These are phyloP conservation scores for Oenanthe melanoleuca DNA, from an alignment of 2,113 vertebrate genomes.

Conservation along the genomic window DNA sequence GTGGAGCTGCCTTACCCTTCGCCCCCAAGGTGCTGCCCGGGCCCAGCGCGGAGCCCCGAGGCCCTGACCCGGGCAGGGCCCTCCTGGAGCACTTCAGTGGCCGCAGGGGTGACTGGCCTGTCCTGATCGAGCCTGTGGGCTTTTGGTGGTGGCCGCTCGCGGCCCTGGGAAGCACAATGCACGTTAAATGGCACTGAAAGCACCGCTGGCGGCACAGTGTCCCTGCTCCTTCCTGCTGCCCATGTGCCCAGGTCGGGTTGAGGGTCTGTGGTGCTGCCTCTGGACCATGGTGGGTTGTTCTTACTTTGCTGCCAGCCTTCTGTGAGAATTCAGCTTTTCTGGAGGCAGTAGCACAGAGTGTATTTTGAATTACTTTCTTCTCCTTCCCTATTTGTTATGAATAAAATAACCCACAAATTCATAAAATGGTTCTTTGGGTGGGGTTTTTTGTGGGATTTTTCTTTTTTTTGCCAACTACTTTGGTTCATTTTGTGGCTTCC, in stretches of 20 bases:
- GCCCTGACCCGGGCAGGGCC: not conserved
- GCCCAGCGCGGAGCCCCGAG: too few relatives aligned
- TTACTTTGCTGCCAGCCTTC: not conserved
- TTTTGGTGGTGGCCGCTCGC: too few relatives aligned
- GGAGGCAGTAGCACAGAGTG: not conserved
- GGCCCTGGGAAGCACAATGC: not conserved
- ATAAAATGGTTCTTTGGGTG: not conserved
- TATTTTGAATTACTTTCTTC: not conserved
- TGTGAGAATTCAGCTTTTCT: not conserved
- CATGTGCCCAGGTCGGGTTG: not conserved
- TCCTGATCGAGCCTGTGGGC: not conserved
- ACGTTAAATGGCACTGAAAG: not conserved
- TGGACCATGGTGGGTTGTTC: not conserved
- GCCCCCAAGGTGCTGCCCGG: not conserved
- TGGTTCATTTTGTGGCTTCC: not conserved
- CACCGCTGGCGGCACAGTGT: not conserved
- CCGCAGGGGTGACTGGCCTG: not conserved
- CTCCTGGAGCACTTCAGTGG: not conserved
- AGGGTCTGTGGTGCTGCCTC: not conserved
- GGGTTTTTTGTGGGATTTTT: not conserved
- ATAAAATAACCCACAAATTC: not conserved
- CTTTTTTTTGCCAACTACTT: accelerated
- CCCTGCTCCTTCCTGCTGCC: not conserved
- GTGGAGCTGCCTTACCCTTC: too few relatives aligned
- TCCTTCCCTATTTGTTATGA: not conserved